These are phyloP conservation scores for Argopecten irradians DNA, from an alignment of 1,140 invertebrate species.

Conservation along the genomic window DNA sequence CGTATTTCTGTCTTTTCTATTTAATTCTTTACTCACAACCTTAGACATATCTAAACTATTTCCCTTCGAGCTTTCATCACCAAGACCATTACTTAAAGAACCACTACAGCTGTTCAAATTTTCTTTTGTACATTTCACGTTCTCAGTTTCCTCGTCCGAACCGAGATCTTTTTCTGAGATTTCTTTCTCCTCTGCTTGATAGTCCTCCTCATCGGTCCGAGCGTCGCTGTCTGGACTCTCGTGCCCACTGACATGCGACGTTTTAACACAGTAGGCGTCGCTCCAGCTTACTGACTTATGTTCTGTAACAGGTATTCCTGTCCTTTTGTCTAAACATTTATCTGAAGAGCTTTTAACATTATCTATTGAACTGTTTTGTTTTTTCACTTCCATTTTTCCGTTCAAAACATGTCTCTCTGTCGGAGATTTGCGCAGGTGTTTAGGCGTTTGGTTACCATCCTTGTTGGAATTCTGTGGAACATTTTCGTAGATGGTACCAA, in stretches of 20 bases:
- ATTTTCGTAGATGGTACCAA: background rate
- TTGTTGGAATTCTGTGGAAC: background rate
- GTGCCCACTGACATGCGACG: background rate
- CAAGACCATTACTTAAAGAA: background rate
- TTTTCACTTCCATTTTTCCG: background rate
- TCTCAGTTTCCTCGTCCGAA: background rate
- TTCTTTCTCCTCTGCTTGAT: background rate
- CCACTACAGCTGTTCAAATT: background rate
- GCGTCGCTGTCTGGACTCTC: slow-evolving; percentile 48
- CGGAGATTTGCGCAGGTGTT: background rate
- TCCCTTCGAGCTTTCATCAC: background rate
- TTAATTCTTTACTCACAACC: background rate
- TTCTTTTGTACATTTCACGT: background rate
- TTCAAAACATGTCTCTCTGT: background rate
- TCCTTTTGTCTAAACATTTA: background rate
- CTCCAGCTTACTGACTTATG: slow-evolving; percentile 52
- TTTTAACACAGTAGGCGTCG: slow-evolving; percentile 23
- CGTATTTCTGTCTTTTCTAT: background rate
- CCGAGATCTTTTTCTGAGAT: slow-evolving; percentile 31
- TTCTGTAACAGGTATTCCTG: slow-evolving; percentile 4
- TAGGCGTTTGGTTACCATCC: background rate
- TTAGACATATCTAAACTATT: background rate
- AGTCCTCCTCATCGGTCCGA: slow-evolving; percentile 36
- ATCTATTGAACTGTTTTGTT: background rate
- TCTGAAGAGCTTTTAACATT: background rate